phyloP scores from a whole-genome alignment of 2,888 invertebrate genomes.

The Chalcis sispes region DNA sequence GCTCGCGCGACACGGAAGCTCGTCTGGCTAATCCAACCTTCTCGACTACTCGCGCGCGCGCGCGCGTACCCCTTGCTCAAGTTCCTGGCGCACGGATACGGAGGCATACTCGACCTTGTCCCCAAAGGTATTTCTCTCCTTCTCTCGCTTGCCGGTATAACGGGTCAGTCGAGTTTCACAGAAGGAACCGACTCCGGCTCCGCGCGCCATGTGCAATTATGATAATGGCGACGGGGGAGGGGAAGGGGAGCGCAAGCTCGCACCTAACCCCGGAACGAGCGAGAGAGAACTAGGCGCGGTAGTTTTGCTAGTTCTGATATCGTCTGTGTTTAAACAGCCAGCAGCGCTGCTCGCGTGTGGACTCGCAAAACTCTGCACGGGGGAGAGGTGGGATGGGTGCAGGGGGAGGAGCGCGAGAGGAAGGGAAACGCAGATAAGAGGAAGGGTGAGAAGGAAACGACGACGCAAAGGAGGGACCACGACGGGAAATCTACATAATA shows the following conservation, averaged over 20 bases:
- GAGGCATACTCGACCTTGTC: constrained; percentile 17
- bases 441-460: constrained; percentile 48
- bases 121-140: not conserved
- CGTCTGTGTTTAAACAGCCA: constrained; percentile 76
- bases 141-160: constrained; percentile 29
- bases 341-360: constrained; percentile 64
- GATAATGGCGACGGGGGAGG: constrained; percentile 69
- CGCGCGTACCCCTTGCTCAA: constrained; percentile 4
- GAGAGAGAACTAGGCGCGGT: constrained; percentile 63
- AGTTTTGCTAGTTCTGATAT: constrained; percentile 73
- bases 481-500: constrained; percentile 76
- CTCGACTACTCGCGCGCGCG: not conserved
- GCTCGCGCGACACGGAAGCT: constrained; percentile 18
- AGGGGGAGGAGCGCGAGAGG: constrained; percentile 53
- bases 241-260: constrained; percentile 14
- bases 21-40: constrained; percentile 35
- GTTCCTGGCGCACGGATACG: not conserved
- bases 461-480: constrained; percentile 66
- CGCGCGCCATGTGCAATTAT: constrained; percentile 71
- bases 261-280: constrained; percentile 25
- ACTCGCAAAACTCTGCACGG: constrained; percentile 53
- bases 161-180: constrained; percentile 53
- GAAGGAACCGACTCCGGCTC: constrained; percentile 10
- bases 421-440: constrained; percentile 43
- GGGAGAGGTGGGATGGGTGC: constrained; percentile 41